Evolutionary conservation across 2,797 vertebrate species (phyloP).

Genomic region (Botia almorhae): DNA sequence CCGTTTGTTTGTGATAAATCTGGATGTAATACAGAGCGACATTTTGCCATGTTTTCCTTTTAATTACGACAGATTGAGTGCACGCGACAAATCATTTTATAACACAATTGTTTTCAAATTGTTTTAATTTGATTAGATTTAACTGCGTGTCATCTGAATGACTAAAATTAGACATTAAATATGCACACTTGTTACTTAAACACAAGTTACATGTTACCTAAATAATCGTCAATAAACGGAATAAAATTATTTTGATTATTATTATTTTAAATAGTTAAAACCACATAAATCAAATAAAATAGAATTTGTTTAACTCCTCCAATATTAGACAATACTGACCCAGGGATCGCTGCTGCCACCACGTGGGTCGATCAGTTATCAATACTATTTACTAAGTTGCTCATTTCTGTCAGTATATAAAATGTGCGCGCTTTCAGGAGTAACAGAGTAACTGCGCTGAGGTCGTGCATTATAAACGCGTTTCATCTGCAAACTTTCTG

Average conservation of each 20-base stretch:
- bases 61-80: not conserved
- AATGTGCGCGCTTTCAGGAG: too few species aligned
- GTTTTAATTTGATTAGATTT: not conserved
- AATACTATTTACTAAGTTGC: not conserved
- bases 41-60: not conserved
- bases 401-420: too few species aligned
- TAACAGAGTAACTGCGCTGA: too few species aligned
- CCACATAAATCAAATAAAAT: not conserved
- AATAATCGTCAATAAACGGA: not conserved
- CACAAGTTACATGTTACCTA: too few species aligned
- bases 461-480: too few species aligned
- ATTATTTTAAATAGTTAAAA: not conserved
- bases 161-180: not conserved
- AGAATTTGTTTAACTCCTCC: not conserved
- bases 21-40: not conserved
- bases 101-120: not conserved
- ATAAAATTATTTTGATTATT: not conserved
- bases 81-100: not conserved
- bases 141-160: not conserved
- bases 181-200: too few species aligned
- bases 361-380: constrained; percentile 25
- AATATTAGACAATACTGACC: not conserved
- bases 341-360: constrained; percentile 65
- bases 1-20: not conserved
- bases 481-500: too few species aligned